These are phyloP conservation scores for Brienomyrus longianalis DNA, from an alignment of 2,113 vertebrate species.

Conservation along the genomic window DNA sequence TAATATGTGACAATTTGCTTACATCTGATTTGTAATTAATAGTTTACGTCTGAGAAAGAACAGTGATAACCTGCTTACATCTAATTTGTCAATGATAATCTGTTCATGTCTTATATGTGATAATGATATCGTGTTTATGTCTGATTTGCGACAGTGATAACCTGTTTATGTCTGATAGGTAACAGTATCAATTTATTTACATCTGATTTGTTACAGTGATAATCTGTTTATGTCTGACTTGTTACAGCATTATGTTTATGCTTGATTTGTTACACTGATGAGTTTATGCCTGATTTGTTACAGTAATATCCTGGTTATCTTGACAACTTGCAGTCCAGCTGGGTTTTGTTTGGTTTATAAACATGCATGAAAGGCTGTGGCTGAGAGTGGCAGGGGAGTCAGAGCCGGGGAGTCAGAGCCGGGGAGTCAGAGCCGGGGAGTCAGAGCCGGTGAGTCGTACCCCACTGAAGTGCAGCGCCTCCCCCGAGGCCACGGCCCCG, in stretches of 20 bases:
- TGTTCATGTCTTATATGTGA: background rate
- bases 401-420: constrained; percentile 12
- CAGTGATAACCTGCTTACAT: background rate
- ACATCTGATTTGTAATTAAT: background rate
- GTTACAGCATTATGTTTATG: background rate
- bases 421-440: constrained; percentile 16
- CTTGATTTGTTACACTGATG: background rate
- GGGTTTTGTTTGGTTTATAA: background rate
- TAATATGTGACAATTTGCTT: background rate
- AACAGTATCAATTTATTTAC: background rate
- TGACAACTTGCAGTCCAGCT: background rate
- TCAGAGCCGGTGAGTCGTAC: constrained; percentile 49
- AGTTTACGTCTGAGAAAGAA: background rate
- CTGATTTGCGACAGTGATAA: background rate
- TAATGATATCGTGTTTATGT: background rate
- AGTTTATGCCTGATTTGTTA: background rate
- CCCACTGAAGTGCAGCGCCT: constrained; percentile 94
- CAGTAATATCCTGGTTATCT: background rate
- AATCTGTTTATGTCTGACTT: background rate
- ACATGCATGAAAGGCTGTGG: background rate
- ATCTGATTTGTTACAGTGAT: background rate
- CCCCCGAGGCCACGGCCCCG: constrained; percentile 88
- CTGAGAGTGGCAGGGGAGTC: background rate
- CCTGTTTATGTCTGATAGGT: background rate
- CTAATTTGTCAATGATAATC: background rate